phyloP scores from a whole-genome alignment of 2,113 vertebrate genomes.

The Illadopsis cleaveri region DNA sequence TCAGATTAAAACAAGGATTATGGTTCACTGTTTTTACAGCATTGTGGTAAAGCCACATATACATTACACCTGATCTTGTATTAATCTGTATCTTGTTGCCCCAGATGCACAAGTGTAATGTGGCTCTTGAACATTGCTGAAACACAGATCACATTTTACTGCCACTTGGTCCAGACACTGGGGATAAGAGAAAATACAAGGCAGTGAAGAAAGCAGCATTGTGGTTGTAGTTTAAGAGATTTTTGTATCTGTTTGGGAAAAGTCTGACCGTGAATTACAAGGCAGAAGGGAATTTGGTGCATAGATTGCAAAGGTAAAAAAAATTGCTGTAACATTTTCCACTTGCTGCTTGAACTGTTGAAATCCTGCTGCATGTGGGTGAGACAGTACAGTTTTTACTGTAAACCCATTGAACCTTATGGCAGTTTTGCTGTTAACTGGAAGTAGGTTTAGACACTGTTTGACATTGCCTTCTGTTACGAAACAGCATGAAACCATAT shows the following conservation, averaged over 20 bases:
- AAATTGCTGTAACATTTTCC: not conserved
- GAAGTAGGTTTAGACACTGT: conserved; percentile 9
- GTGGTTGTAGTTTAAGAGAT: not conserved
- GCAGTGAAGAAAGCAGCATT: not conserved
- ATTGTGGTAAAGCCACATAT: not conserved
- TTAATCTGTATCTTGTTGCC: not conserved
- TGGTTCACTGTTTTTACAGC: not conserved
- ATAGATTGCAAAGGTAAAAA: not conserved
- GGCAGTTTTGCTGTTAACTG: not conserved
- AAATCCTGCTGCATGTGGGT: not conserved
- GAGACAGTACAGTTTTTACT: not conserved
- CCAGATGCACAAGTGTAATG: not conserved
- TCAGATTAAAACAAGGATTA: not conserved
- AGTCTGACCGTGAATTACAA: not conserved
- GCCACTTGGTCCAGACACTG: not conserved
- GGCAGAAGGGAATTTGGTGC: not conserved
- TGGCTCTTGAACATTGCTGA: not conserved
- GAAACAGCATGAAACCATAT: not conserved
- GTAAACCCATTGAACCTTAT: not conserved
- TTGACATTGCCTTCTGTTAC: not conserved
- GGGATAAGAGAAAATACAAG: not conserved
- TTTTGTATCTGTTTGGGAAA: not conserved
- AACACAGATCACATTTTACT: not conserved
- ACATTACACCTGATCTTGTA: not conserved
- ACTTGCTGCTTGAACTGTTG: not conserved